Evolutionary conservation across 2,113 vertebrate genomes (phyloP), one percentile per base, ranked within the genome.

Genomic region (Turnix velox): DNA sequence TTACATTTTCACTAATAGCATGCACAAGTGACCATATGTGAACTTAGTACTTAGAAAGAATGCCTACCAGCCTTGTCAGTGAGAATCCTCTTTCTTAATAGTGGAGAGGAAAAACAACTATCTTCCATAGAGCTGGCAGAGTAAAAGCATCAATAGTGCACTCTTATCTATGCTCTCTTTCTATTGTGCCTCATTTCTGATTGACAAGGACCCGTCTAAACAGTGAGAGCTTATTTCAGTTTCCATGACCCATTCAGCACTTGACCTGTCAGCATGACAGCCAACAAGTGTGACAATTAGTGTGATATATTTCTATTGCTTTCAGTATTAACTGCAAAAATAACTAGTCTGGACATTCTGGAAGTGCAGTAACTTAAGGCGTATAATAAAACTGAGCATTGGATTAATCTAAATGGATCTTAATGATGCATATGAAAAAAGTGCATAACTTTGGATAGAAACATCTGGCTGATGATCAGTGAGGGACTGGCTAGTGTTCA

Each of bases 361-460:
- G 37, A 94, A 91, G 43, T 54, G 31, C 45, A 69, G 27, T 93
- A 82, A 54, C 37, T 90, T 75, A 42, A 42, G 35, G 30, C 33
- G 39, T 61, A n/a, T 72, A 86, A 88, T 94, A 94, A 95, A 94
- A 80, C 13, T 4, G 49, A 89, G 24, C 33, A 54, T 5, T 88
- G 55, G 66, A 61, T 92, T 91, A 65, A 79, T 89, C 94, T 92
- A 92, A 94, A 92, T 92, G 49, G 61, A 68, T 94, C 73, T 92
- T 94, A 95, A 95, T 90, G 93, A 90, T 95, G 85, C 85, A 59
- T 94, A 68, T 68, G 85, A 93, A 94, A 94, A 90, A 93, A 83
- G 58, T 82, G 54, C 45, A 66, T 94, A 78, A 94, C 89, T 96
- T 93, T 88, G 77, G 49, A 68, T 68, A 93, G 68, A 95, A 92